phyloP scores from a whole-genome alignment of 2,797 vertebrate genomes.

The Muraenolepis orangiensis region DNA sequence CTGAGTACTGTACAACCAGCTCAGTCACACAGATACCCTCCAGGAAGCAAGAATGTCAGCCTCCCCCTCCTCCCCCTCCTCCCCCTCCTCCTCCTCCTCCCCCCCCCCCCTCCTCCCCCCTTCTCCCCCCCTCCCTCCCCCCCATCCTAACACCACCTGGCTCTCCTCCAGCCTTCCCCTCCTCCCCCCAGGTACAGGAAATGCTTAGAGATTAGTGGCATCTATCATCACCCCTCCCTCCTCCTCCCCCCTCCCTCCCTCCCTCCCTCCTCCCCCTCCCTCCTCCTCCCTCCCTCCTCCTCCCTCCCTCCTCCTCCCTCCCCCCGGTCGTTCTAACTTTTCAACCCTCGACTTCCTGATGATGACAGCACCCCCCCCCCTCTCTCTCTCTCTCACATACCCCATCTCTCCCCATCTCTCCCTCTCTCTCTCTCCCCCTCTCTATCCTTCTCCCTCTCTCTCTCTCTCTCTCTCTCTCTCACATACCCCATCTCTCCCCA shows the following conservation, averaged over 20 bases:
- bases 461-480: too few species aligned
- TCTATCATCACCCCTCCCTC: slow-evolving; percentile 65
- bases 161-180: neutral
- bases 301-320: slow-evolving; percentile 47
- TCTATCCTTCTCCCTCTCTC: neutral
- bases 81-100: neutral
- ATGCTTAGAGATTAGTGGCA: slow-evolving; percentile 76
- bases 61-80: slow-evolving; percentile 48
- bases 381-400: slow-evolving; percentile 36
- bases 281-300: slow-evolving; percentile 42
- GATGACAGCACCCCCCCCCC: slow-evolving; percentile 53
- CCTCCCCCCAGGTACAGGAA: slow-evolving; percentile 59
- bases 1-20: neutral
- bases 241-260: slow-evolving; percentile 38
- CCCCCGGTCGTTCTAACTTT: slow-evolving; percentile 44
- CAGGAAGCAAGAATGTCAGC: slow-evolving; percentile 77
- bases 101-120: neutral
- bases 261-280: slow-evolving; percentile 44
- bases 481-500: too few species aligned
- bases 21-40: slow-evolving; percentile 14
- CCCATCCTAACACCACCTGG: neutral
- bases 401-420: slow-evolving; percentile 37
- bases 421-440: slow-evolving; percentile 47
- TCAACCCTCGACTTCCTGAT: slow-evolving; percentile 42
- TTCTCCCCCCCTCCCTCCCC: slow-evolving; percentile 63